A percentile compares a stretch with the other conserved stretches of the same genome.
phyloP scores from a whole-genome alignment of 2,113 vertebrate genomes.

The Paramormyrops kingsleyae region DNA sequence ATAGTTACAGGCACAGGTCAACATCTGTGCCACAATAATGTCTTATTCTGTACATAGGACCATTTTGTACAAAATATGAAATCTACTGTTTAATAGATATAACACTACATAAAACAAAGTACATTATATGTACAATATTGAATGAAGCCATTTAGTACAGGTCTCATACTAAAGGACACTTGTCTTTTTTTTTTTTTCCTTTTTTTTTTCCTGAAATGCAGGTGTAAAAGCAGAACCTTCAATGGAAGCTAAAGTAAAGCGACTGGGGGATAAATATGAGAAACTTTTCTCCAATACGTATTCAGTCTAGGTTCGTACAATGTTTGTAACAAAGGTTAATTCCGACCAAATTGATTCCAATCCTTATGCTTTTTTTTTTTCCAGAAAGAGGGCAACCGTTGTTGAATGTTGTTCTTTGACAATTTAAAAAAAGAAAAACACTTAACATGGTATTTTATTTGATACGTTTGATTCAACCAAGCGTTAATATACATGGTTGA shows the following conservation, averaged over 20 bases:
- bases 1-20: conserved; percentile 46
- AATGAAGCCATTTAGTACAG: conserved; percentile 79
- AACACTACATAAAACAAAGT: conserved; percentile 91
- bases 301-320: conserved; percentile 17
- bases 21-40: conserved; percentile 54
- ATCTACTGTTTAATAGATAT: conserved; percentile 94
- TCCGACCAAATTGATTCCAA: no score
- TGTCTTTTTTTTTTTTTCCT: conserved; percentile 58
- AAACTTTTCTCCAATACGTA: conserved; percentile 35
- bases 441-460: conserved; percentile 58
- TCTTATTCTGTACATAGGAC: conserved; percentile 87
- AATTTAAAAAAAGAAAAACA: conserved; percentile 55
- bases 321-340: conserved; percentile 1
- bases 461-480: conserved; percentile 74
- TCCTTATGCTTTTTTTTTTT: neutral
- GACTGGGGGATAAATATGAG: conserved; percentile 48
- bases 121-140: conserved; percentile 96
- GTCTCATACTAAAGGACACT: conserved; percentile 88
- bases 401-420: conserved; percentile 76
- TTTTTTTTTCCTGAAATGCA: conserved; percentile 58
- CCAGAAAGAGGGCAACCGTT: conserved; percentile 36
- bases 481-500: conserved; percentile 55
- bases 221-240: conserved; percentile 50
- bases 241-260: conserved; percentile 64
- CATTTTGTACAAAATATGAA: conserved; percentile 98